Percentiles rank a stretch among this genome's conserved stretches.
Conservation (phyloP, 2,888 invertebrate species). For the Cyrtodaria siliqua region DNA sequence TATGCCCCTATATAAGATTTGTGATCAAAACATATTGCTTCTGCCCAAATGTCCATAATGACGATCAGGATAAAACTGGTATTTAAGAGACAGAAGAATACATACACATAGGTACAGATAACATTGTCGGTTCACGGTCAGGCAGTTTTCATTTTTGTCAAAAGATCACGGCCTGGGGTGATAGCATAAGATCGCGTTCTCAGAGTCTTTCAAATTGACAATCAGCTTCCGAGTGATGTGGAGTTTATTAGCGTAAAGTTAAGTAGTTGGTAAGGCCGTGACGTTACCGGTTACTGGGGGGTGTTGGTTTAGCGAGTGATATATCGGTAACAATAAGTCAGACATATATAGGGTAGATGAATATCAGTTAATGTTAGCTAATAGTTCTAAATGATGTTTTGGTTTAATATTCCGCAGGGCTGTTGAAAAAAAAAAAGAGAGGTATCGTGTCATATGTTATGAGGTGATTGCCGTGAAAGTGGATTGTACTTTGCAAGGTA, state of each 20-base stretch:
- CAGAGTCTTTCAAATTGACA: constrained; percentile 21
- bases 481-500: no score
- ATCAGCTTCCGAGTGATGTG: constrained; percentile 26
- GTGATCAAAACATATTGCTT: no score
- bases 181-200: constrained; percentile 24
- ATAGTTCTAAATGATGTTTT: constrained; percentile 14
- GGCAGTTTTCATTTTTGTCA: constrained; percentile 21
- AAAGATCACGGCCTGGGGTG: constrained; percentile 17
- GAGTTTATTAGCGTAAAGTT: constrained; percentile 41
- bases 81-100: no score
- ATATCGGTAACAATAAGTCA: no score
- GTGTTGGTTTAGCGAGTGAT: constrained; percentile 38
- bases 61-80: no score
- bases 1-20: no score
- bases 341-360: no score
- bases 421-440: no score
- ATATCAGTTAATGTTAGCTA: constrained; percentile 26
- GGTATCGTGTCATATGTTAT: no score
- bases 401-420: constrained; percentile 12
- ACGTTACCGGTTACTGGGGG: constrained; percentile 15
- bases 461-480: no score
- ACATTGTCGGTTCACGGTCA: not conserved
- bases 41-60: no score
- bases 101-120: no score
- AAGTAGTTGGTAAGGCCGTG: constrained; percentile 28